phyloP scores from a whole-genome alignment of 2,797 vertebrate species.

The Lates japonicus region DNA sequence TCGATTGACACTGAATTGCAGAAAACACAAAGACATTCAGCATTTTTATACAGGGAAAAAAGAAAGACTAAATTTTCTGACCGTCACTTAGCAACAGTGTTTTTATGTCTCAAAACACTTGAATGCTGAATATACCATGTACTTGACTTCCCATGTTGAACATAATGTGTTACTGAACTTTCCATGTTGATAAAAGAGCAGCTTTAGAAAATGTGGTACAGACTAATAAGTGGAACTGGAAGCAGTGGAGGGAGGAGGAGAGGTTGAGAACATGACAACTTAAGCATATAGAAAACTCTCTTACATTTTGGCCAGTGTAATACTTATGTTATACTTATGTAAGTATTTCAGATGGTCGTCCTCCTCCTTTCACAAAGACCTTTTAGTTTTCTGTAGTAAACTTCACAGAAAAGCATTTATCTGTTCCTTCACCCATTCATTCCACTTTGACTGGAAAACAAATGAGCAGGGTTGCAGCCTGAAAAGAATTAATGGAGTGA shows the following conservation, averaged over 20 bases:
- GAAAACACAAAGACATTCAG: background rate
- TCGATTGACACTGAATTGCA: background rate
- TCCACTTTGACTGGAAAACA: constrained; percentile 66
- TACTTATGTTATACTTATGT: background rate
- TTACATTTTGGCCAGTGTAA: background rate
- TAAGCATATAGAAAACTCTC: background rate
- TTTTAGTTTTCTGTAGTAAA: constrained; percentile 24
- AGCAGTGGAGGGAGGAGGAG: background rate
- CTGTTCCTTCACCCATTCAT: constrained; percentile 46
- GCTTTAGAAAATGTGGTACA: background rate
- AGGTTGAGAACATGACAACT: constrained; percentile 6
- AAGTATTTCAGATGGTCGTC: constrained; percentile 16
- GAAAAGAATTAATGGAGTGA: constrained; percentile 82
- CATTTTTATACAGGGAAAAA: background rate
- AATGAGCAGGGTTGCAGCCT: constrained; percentile 61
- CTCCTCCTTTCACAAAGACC: constrained; percentile 11
- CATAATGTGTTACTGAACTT: background rate
- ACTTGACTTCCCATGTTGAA: background rate
- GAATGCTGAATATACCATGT: background rate
- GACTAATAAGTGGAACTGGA: background rate
- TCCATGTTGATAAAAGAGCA: background rate
- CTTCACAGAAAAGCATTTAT: constrained; percentile 50
- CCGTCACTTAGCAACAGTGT: constrained; percentile 22
- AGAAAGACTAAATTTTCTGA: background rate
- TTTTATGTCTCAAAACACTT: background rate